Conservation (phyloP, 92 coral and sea anemone species). For the Porites divaricata region DNA sequence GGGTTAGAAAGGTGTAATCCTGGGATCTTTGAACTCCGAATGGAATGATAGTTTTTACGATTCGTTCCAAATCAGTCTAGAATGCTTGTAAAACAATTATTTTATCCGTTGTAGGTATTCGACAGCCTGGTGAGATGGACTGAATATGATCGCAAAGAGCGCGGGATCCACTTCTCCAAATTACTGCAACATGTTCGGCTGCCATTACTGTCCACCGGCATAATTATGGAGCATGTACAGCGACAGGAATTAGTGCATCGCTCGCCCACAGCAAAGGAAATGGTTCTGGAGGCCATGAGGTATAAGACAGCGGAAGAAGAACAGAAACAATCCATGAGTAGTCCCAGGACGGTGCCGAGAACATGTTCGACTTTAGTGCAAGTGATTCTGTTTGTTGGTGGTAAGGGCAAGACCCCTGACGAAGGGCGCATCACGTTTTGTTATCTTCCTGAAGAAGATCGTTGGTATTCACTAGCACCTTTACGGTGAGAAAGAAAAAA, state of each 20-base stretch:
- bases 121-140: slow-evolving; percentile 83
- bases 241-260: slow-evolving; percentile 74
- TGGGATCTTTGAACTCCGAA: too few relatives aligned
- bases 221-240: slow-evolving; percentile 66
- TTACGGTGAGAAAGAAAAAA: slow-evolving; percentile 54
- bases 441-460: slow-evolving; percentile 67
- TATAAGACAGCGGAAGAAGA: slow-evolving; percentile 59
- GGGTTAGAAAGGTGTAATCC: too few relatives aligned
- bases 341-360: slow-evolving; percentile 77
- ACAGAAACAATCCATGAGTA: slow-evolving; percentile 39
- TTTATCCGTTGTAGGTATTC: slow-evolving; percentile 56
- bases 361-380: slow-evolving; percentile 73
- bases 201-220: slow-evolving; percentile 50
- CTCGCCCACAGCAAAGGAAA: slow-evolving; percentile 84
- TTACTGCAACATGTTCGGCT: slow-evolving; percentile 80
- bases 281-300: slow-evolving; percentile 80
- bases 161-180: slow-evolving; percentile 87
- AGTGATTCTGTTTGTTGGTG: slow-evolving; percentile 84
- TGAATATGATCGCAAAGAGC: slow-evolving; percentile 64
- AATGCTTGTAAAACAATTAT: too few relatives aligned
- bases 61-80: too few relatives aligned
- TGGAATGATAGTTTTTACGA: too few relatives aligned
- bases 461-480: slow-evolving; percentile 73
- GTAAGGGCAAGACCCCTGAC: slow-evolving; percentile 59
- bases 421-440: slow-evolving; percentile 75